Evolutionary conservation across 2,113 vertebrate genomes (phyloP).

Genomic region (Agapornis roseicollis): DNA sequence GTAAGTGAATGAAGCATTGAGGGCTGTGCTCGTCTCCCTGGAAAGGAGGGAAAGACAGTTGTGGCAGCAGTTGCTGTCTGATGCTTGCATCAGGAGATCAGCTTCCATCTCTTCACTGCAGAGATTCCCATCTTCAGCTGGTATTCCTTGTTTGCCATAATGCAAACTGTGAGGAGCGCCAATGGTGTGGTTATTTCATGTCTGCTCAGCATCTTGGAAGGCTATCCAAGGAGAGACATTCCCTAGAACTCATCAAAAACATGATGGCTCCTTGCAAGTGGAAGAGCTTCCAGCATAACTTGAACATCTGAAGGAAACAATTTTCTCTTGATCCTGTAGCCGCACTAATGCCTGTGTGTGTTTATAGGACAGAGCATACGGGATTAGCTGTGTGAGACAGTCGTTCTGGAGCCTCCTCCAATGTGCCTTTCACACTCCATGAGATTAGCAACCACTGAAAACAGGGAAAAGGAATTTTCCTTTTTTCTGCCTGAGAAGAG

Average conservation of each 20-base stretch:
- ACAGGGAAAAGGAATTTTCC: slow-evolving; percentile 39
- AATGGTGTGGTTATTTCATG: rapidly evolving
- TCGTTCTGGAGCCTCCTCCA: slow-evolving; percentile 17
- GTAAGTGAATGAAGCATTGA: background rate
- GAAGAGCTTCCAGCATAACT: background rate
- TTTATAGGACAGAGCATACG: background rate
- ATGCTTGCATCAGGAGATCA: background rate
- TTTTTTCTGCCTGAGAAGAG: slow-evolving; percentile 17
- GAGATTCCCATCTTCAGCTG: background rate
- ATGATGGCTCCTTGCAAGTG: background rate
- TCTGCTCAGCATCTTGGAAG: background rate
- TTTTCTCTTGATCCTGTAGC: background rate
- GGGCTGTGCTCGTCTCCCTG: background rate
- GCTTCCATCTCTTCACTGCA: background rate
- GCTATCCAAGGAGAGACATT: background rate
- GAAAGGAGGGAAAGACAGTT: background rate
- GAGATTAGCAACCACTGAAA: slow-evolving; percentile 8
- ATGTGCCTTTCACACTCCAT: slow-evolving; percentile 55
- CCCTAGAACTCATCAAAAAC: background rate
- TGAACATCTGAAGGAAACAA: background rate
- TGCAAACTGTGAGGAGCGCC: background rate
- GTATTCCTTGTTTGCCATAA: background rate
- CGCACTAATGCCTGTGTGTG: background rate
- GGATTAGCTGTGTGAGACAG: slow-evolving; percentile 21
- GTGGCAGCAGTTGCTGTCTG: background rate